Percentiles rank a stretch among this genome's conserved stretches.
Conservation (phyloP, 2,113 vertebrate genomes). For the Carollia perspicillata region DNA sequence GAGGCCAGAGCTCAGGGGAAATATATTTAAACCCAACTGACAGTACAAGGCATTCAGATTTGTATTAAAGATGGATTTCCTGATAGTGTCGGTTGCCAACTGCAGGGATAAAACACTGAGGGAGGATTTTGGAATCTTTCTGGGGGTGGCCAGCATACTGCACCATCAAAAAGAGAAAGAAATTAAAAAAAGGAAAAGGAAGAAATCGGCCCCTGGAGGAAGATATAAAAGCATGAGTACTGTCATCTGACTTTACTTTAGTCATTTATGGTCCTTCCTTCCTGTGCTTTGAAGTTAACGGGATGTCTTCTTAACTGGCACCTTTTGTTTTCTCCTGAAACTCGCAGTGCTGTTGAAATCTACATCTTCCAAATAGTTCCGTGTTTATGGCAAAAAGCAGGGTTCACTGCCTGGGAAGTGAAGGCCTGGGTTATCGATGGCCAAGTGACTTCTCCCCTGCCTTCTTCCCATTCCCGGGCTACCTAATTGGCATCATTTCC, state of each 20-base stretch:
- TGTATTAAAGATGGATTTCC: conserved; percentile 55
- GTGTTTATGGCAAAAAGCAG: background rate
- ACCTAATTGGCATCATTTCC: conserved; percentile 55
- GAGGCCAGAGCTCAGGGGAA: conserved; percentile 45
- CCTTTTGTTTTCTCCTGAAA: conserved; percentile 26
- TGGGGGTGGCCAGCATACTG: background rate
- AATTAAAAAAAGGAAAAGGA: background rate
- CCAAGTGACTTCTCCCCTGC: conserved; percentile 1
- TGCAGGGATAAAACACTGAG: conserved; percentile 10
- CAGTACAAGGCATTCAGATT: conserved; percentile 25
- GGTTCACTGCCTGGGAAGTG: background rate
- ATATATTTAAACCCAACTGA: conserved; percentile 59
- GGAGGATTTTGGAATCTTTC: conserved; percentile 56
- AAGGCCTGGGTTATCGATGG: background rate
- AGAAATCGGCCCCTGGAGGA: conserved; percentile 36
- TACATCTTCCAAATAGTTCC: background rate
- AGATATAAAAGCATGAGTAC: background rate
- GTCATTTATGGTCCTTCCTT: conserved; percentile 31
- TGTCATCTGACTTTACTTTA: conserved; percentile 48
- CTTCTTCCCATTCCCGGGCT: background rate
- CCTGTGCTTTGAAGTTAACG: conserved; percentile 49
- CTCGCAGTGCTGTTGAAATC: background rate
- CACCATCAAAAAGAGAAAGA: conserved; percentile 31
- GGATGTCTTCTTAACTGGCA: conserved; percentile 26
- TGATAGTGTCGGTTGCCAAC: conserved; percentile 7